Evolutionary conservation across 2,888 invertebrate genomes (phyloP).

Genomic region (Troilus luridus): DNA sequence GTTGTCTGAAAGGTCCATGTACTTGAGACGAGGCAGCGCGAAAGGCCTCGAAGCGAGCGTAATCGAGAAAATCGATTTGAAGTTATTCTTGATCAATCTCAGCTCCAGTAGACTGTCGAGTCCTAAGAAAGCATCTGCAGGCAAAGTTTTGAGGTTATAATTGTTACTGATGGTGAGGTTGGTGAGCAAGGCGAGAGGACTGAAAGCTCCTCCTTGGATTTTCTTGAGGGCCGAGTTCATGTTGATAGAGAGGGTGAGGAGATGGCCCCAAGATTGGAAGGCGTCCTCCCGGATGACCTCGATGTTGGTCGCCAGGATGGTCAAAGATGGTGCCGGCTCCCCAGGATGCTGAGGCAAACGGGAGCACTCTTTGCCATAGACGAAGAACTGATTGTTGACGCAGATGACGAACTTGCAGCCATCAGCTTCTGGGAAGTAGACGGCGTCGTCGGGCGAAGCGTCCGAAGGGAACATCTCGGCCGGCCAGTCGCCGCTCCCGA

Average conservation of each 20-base stretch:
- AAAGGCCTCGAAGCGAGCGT: slow-evolving; percentile 70
- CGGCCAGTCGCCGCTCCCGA: slow-evolving; percentile 31
- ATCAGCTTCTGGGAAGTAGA: slow-evolving; percentile 40
- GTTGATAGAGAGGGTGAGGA: slow-evolving; percentile 55
- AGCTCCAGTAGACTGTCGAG: slow-evolving; percentile 72
- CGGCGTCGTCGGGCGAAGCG: slow-evolving; percentile 24
- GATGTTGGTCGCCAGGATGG: slow-evolving; percentile 51
- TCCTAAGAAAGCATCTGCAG: slow-evolving; percentile 72
- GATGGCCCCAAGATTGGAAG: slow-evolving; percentile 50
- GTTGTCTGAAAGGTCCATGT: slow-evolving; percentile 74
- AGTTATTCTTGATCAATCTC: slow-evolving; percentile 74
- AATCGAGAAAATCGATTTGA: slow-evolving; percentile 70
- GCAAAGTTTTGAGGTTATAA: slow-evolving; percentile 70
- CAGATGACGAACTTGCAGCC: slow-evolving; percentile 54
- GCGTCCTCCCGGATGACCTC: background rate
- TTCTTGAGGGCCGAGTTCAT: slow-evolving; percentile 67
- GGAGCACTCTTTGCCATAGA: slow-evolving; percentile 55
- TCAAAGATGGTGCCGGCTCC: slow-evolving; percentile 2
- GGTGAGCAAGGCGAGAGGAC: slow-evolving; percentile 70
- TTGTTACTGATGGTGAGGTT: slow-evolving; percentile 75
- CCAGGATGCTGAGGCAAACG: slow-evolving; percentile 45
- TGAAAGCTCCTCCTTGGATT: slow-evolving; percentile 72
- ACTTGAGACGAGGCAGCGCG: slow-evolving; percentile 71
- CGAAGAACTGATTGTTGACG: slow-evolving; percentile 2
- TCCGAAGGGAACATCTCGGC: slow-evolving; percentile 51